Percentiles rank a stretch among this genome's conserved stretches.
phyloP scores from a whole-genome alignment of 2,888 invertebrate species.

The Sarcophaga variegata region DNA sequence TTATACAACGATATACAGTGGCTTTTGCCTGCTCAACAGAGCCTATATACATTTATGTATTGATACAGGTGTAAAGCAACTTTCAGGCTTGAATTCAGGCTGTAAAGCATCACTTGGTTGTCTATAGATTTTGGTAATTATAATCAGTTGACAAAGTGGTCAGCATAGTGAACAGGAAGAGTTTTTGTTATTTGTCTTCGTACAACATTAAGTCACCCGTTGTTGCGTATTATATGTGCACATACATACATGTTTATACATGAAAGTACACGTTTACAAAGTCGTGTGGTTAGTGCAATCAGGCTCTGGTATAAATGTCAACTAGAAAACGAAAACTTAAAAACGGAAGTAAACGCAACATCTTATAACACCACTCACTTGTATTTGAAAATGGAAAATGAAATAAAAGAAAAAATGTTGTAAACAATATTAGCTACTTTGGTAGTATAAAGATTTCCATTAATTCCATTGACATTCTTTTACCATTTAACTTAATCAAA shows the following conservation, averaged over 20 bases:
- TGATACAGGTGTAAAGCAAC: too few species aligned
- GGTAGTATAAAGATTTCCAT: background rate
- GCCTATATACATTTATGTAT: too few species aligned
- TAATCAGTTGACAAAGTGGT: conserved; percentile 64
- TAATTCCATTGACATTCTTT: background rate
- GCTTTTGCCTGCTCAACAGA: too few species aligned
- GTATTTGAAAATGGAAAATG: background rate
- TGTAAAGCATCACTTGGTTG: background rate
- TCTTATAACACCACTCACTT: conserved; percentile 52
- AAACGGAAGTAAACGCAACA: conserved; percentile 51
- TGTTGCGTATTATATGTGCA: background rate
- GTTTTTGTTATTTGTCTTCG: conserved; percentile 1
- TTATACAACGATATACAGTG: too few species aligned
- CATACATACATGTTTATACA: background rate
- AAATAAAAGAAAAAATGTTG: background rate
- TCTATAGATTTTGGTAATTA: conserved; percentile 40
- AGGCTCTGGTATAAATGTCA: conserved; percentile 24
- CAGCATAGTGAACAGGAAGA: conserved; percentile 58
- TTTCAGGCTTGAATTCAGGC: too few species aligned
- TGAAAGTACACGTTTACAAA: background rate
- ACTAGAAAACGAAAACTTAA: background rate
- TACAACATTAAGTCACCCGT: background rate
- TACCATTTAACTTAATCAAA: background rate
- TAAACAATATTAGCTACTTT: background rate
- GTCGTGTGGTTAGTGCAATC: background rate